Evolutionary conservation across 1,140 invertebrate species (phyloP).

Genomic region (Colletes gigas): DNA sequence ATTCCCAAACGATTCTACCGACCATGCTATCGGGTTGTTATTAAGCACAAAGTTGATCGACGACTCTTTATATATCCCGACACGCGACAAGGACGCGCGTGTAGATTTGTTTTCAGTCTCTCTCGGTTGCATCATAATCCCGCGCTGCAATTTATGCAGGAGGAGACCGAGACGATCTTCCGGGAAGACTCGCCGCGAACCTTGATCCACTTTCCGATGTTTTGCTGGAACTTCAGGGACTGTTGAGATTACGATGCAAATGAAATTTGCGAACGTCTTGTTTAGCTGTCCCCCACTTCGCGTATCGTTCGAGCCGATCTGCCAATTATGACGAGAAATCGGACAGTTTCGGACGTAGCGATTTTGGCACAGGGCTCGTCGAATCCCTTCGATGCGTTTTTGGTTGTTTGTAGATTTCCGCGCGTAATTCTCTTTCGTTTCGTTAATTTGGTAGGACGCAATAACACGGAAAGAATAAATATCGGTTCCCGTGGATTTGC

Average conservation of each 20-base stretch:
- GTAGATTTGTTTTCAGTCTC: slow-evolving; percentile 9
- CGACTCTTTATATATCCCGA: slow-evolving; percentile 47
- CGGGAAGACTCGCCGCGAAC: background rate
- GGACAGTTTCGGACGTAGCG: too few relatives aligned
- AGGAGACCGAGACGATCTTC: background rate
- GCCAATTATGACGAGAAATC: too few relatives aligned
- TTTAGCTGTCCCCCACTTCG: background rate
- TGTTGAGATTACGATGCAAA: background rate
- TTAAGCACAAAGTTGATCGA: background rate
- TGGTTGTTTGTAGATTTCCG: too few relatives aligned
- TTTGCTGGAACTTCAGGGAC: background rate
- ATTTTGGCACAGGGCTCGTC: too few relatives aligned
- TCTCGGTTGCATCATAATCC: slow-evolving; percentile 19
- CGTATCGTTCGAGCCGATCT: too few relatives aligned
- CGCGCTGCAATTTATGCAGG: background rate
- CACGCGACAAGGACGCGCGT: slow-evolving; percentile 28
- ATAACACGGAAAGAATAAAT: background rate
- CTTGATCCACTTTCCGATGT: slow-evolving; percentile 1
- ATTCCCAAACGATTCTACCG: background rate
- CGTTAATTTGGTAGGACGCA: too few relatives aligned
- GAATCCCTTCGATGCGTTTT: too few relatives aligned
- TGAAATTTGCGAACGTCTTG: background rate
- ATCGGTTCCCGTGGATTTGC: background rate
- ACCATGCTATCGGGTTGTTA: slow-evolving; percentile 43
- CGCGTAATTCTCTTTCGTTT: too few relatives aligned